Percentiles rank a stretch among this genome's conserved stretches.
Evolutionary conservation across 2,888 invertebrate genomes (phyloP).

Genomic region (Panopea generosa): DNA sequence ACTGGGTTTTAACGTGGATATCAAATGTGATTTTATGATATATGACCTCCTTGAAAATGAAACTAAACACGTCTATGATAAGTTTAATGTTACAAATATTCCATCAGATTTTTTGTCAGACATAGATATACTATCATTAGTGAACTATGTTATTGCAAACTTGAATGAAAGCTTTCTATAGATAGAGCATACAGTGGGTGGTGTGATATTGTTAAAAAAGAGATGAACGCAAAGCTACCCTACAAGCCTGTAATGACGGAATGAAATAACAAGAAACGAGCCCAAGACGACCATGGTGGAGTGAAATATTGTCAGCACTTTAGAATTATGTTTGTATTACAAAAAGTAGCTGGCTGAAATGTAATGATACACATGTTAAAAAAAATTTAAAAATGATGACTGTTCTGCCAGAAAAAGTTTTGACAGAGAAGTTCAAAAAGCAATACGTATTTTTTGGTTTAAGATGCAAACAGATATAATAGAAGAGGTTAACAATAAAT

Average conservation of each 20-base stretch:
- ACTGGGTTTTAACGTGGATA: no score
- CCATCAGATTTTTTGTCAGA: background rate
- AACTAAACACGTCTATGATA: no score
- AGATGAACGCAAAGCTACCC: conserved; percentile 12
- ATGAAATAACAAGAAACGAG: background rate
- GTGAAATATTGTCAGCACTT: background rate
- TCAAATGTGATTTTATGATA: no score
- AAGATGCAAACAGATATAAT: background rate
- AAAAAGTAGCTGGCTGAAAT: conserved; percentile 6
- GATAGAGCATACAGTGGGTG: conserved; percentile 9
- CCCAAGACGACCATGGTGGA: conserved; percentile 9
- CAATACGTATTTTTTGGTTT: conserved; percentile 5
- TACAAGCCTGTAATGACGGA: conserved; percentile 1
- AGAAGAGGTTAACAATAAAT: background rate
- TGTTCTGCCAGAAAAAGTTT: background rate
- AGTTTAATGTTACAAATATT: conserved; percentile 5
- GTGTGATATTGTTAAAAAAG: conserved; percentile 2
- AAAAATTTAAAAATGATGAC: background rate
- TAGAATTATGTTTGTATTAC: conserved; percentile 8
- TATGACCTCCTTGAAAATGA: no score
- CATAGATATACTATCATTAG: background rate
- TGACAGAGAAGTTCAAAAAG: conserved; percentile 2
- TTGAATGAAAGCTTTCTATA: conserved; percentile 11
- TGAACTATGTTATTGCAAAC: background rate
- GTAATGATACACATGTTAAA: no score